Evolutionary conservation across 2,888 invertebrate genomes (phyloP), one percentile per base, ranked within the genome.

Genomic region (Cataglyphis cursor): DNA sequence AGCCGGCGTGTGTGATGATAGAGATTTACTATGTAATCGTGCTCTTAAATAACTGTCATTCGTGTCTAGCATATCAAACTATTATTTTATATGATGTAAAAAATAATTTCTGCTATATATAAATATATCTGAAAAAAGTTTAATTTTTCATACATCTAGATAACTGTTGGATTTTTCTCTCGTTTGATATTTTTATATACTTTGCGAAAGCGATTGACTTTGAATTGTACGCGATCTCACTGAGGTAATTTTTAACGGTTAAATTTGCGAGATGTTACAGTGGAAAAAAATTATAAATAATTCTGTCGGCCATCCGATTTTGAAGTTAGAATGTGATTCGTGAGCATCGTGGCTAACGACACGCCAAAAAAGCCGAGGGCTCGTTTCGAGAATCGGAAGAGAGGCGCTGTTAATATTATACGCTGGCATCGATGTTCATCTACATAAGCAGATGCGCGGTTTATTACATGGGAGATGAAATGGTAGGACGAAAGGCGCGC

Each of bases 381-480:
- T 75, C 76, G 38, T 81, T 81, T 81, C n/a, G 76, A 38, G 9
- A 74, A 48, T 70, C 65, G 70, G 24, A 51, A 70, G 62, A 62
- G 61, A 62, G 48, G 21, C 48, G 76, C 62, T 28, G 62, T 81
- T 75, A 81, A 81, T 62, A 51, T 81, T 74, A 81, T 75, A 81
- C 81, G 24, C 62, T 51, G 75, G 38, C 38, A 75, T 81, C 81
- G 62, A 41, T 62, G 81, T 81, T 62, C 81, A 64, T 81, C 81
- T 81, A 74, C 75, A 81, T 72, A 81, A 81, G 76, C 81, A 74
- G 72, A 78, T 78, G 78, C 78, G 51, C 62, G 51, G 76, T 76
- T 81, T 81, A 81, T 75, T 81, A 81, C 51, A 62, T 15, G 75
- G 18, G n/a, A 74, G 61, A 59, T 18, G 35, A 80, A 72, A 73